Conservation (phyloP, 2,797 vertebrate genomes). For the Molossus alvarezi region DNA sequence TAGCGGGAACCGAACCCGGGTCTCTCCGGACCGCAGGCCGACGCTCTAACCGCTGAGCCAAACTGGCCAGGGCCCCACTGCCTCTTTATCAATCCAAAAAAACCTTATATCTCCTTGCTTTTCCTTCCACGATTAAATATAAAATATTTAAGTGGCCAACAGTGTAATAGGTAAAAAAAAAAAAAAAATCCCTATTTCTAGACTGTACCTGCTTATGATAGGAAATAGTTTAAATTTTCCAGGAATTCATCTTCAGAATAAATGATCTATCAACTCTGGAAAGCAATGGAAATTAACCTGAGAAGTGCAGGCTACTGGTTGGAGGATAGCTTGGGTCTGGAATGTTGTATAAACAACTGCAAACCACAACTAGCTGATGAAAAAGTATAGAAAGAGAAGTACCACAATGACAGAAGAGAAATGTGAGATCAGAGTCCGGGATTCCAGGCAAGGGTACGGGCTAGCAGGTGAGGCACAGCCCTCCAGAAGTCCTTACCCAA, state of each 20-base stretch:
- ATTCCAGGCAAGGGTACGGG: background rate
- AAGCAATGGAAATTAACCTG: background rate
- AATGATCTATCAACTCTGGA: constrained; percentile 35
- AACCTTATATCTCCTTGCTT: constrained; percentile 10
- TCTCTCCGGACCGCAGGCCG: no score
- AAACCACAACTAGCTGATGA: background rate
- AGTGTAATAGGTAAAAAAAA: constrained; percentile 31
- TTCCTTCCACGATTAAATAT: constrained; percentile 55
- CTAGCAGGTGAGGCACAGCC: background rate
- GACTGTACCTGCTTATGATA: background rate
- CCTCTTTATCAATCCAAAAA: background rate
- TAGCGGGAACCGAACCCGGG: no score
- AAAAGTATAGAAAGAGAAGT: background rate
- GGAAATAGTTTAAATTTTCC: background rate
- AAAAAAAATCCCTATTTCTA: constrained; percentile 33
- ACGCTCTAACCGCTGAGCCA: no score
- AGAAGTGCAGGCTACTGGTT: constrained; percentile 15
- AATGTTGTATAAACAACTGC: background rate
- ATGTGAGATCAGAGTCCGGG: background rate
- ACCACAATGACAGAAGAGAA: constrained; percentile 8
- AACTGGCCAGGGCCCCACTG: background rate
- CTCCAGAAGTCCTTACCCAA: background rate
- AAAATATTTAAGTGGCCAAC: constrained; percentile 38
- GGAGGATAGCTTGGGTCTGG: background rate
- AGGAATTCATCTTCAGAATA: background rate